Percentiles rank a stretch among this genome's conserved stretches.
Conservation (phyloP, 2,888 invertebrate species). For the Sarcophaga rosellei region DNA sequence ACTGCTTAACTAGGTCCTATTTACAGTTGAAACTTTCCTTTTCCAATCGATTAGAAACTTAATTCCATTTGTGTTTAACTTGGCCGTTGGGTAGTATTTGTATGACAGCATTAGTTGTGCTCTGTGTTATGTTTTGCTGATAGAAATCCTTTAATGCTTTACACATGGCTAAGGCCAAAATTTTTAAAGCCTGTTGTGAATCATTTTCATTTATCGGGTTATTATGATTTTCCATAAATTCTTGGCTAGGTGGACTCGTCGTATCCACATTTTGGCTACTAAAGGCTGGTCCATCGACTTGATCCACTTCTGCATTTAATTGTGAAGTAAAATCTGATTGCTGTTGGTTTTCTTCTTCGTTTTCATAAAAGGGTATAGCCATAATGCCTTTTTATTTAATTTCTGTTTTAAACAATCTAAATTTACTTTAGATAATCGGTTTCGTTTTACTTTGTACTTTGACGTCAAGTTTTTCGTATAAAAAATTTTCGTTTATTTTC, state of each 20-base stretch:
- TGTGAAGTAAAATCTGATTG: constrained; percentile 47
- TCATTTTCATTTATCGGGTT: constrained; percentile 67
- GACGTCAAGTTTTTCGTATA: constrained; percentile 58
- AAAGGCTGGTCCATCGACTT: constrained; percentile 73
- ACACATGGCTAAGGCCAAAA: constrained; percentile 78
- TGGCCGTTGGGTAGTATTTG: constrained; percentile 75
- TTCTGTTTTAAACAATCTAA: constrained; percentile 17
- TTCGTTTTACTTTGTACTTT: constrained; percentile 54
- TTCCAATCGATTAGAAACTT: constrained; percentile 1
- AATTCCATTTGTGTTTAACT: constrained; percentile 70
- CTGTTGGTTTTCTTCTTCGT: constrained; percentile 70
- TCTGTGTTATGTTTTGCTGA: constrained; percentile 69
- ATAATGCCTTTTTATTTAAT: constrained; percentile 70
- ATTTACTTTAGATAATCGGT: constrained; percentile 8
- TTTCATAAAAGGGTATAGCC: constrained; percentile 79
- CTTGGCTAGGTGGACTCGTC: background rate
- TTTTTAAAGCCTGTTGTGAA: constrained; percentile 76
- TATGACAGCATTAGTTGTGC: constrained; percentile 72
- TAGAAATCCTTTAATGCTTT: constrained; percentile 78
- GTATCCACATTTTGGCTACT: background rate
- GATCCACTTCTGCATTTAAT: constrained; percentile 70
- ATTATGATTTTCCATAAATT: constrained; percentile 5
- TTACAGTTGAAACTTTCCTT: background rate
- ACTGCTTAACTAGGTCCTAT: constrained; percentile 63
- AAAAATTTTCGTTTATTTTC: constrained; percentile 22